Evolutionary conservation across 2,797 vertebrate species (phyloP).

Genomic region (Cynodonichthys magdalenae): DNA sequence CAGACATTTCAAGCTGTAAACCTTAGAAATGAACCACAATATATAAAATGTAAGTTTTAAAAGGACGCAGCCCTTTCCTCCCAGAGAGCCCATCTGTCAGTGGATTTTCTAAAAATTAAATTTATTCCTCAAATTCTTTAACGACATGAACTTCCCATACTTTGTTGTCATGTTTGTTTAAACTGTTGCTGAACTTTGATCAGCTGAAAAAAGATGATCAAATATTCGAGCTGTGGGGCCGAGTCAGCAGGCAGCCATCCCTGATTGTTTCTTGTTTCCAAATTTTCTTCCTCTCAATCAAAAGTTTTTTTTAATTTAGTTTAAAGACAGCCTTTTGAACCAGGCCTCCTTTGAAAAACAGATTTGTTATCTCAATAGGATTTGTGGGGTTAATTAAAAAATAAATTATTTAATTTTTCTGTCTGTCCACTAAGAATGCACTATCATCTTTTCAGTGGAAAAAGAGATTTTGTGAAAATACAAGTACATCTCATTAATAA

Average conservation of each 20-base stretch:
- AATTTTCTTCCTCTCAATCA: constrained; percentile 1
- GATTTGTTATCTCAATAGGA: no score
- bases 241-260: neutral
- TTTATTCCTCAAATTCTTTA: no score
- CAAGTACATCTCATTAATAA: no score
- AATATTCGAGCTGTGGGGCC: neutral
- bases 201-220: neutral
- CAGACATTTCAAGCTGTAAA: neutral
- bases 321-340: no score
- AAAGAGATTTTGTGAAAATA: no score
- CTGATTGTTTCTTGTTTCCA: neutral
- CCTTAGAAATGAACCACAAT: neutral
- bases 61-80: neutral
- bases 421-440: no score
- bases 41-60: neutral
- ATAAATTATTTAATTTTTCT: neutral
- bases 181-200: constrained; percentile 12
- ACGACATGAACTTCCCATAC: no score
- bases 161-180: constrained; percentile 12
- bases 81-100: neutral
- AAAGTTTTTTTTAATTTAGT: neutral
- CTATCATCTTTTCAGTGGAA: no score
- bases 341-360: no score
- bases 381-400: no score
- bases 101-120: no score